phyloP scores from a whole-genome alignment of 2,888 invertebrate species.

The Apantesis nais region DNA sequence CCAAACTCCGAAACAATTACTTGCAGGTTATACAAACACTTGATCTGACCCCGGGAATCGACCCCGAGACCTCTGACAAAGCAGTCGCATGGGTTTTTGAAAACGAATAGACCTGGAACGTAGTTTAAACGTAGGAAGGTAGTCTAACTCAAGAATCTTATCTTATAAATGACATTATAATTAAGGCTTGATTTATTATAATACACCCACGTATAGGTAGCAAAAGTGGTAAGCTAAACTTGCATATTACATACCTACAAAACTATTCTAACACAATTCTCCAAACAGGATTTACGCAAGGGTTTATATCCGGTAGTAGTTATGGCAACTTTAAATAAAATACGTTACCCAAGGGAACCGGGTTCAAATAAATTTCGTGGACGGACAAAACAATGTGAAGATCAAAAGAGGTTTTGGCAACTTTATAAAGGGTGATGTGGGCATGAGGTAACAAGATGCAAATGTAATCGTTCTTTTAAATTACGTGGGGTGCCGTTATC shows the following conservation, averaged over 20 bases:
- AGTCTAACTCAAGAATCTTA: background rate
- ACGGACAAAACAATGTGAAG: conserved; percentile 75
- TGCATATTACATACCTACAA: conserved; percentile 17
- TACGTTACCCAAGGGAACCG: conserved; percentile 63
- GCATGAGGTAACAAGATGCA: conserved; percentile 67
- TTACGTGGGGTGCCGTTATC: conserved; percentile 58
- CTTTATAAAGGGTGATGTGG: conserved; percentile 64
- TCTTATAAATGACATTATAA: background rate
- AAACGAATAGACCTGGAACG: background rate
- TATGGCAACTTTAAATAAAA: conserved; percentile 58
- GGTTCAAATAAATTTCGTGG: conserved; percentile 62
- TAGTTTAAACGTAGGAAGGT: background rate
- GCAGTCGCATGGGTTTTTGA: no score
- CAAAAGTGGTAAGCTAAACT: conserved; percentile 11
- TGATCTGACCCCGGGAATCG: no score
- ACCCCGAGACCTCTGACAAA: no score
- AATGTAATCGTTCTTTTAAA: conserved; percentile 68
- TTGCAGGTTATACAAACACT: no score
- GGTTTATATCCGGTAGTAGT: conserved; percentile 37
- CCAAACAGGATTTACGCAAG: conserved; percentile 41
- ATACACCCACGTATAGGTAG: background rate
- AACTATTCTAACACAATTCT: conserved; percentile 41
- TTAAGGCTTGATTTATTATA: background rate
- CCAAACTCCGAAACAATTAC: no score
- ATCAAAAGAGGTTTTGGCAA: conserved; percentile 70